Conservation (phyloP, 1,140 invertebrate species). For the Tachypleus tridentatus region DNA sequence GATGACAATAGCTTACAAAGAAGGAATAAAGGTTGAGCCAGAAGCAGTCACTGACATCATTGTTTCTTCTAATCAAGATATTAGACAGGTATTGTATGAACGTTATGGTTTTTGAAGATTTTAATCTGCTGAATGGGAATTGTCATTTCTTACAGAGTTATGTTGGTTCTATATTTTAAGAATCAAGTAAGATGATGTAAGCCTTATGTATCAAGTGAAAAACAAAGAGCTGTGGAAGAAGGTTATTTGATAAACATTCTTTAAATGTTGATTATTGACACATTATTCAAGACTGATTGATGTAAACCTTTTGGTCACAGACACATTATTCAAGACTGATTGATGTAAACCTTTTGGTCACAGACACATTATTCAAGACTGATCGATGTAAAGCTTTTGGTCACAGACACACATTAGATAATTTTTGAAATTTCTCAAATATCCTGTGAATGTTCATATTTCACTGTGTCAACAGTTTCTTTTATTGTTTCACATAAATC, state of each 20-base stretch:
- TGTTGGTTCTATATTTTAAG: constrained; percentile 19
- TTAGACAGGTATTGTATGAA: constrained; percentile 76
- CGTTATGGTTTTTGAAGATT: constrained; percentile 26
- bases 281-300: too few species aligned
- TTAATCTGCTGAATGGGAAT: constrained; percentile 2
- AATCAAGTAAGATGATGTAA: constrained; percentile 13
- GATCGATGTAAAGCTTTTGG: too few species aligned
- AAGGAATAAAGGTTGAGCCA: constrained; percentile 66
- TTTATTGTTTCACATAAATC: too few species aligned
- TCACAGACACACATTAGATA: too few species aligned
- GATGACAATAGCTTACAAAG: constrained; percentile 83
- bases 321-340: too few species aligned
- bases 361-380: too few species aligned
- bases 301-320: too few species aligned
- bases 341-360: too few species aligned
- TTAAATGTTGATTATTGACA: too few species aligned
- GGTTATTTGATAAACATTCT: neutral
- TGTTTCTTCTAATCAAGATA: constrained; percentile 74
- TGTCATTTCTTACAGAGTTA: neutral
- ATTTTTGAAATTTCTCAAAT: too few species aligned
- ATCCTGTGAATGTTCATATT: too few species aligned
- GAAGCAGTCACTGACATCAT: constrained; percentile 74
- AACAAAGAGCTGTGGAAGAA: neutral
- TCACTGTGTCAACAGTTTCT: too few species aligned
- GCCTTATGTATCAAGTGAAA: neutral